Base-by-base conservation (phyloP, 2,888 invertebrate genomes). In the Tachina fera region DNA sequence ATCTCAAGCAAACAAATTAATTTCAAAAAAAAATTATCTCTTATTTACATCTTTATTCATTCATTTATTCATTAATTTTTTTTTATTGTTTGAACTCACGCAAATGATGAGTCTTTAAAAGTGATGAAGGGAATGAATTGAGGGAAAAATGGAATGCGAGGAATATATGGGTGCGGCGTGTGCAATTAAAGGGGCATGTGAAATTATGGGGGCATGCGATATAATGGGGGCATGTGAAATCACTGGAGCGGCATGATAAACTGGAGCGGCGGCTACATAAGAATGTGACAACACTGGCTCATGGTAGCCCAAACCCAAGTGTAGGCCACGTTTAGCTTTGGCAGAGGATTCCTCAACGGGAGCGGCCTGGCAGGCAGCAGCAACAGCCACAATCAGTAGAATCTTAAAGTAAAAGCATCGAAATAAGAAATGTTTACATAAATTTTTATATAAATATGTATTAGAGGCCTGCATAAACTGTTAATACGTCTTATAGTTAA, bases 271-370 rank as follows among this genome's bases (percentile, higher is more conserved):
- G 16, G 91, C 89, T 9, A 90, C 88, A 67, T 89, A 89, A 67
- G 91, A 89, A 43, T 90, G 90, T 51, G 91, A 87, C 11, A 92
- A 49, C 0, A 89, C 9, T 8, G 92, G 91, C 16, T 91, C 89
- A 72, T 89, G 88, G 89, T 85, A 85, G 16, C 92, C 92, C 5
- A 92, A 68, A 0, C 92, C 91, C 10, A 92, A 82, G 0, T 89
- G 71, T 47, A 92, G 81, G 31, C 92, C 92, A 13, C 92, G 91
- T 81, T 92, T 92, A 5, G 88, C 82, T 88, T 92, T 92, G 9
- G 85, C 87, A 11, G 90, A 87, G 0, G 60, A 4, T 1, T 90
- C 89, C 0, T 88, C 89, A 5, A 85, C 83, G 47, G 91, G 90
- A 56, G 92, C 92, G 74, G 90, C 90, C 85, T 90, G 72, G 43